Percentiles rank a stretch among this genome's conserved stretches.
Evolutionary conservation across 2,888 invertebrate species (phyloP).

Genomic region (Dasysyrphus tricinctus): DNA sequence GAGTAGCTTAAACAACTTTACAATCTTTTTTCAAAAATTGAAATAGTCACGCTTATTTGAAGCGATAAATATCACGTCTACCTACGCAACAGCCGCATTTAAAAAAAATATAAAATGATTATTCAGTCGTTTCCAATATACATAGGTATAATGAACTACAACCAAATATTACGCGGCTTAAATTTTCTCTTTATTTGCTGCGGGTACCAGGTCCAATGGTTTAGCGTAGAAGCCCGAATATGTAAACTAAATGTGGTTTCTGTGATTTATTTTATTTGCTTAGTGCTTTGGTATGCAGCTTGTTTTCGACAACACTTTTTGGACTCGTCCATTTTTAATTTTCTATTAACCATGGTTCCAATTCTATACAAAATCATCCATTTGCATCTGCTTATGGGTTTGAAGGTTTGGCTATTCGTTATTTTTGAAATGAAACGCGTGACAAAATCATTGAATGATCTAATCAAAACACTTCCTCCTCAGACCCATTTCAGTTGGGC

Average conservation of each 20-base stretch:
- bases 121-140: constrained; percentile 45
- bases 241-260: constrained; percentile 76
- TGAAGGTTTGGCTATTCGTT: constrained; percentile 78
- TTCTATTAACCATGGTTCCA: constrained; percentile 78
- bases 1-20: constrained; percentile 3
- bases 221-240: constrained; percentile 68
- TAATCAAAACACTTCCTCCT: constrained; percentile 70
- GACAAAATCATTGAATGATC: constrained; percentile 73
- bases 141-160: constrained; percentile 76
- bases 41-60: constrained; percentile 59
- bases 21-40: constrained; percentile 23
- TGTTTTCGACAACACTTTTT: constrained; percentile 79
- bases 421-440: constrained; percentile 77
- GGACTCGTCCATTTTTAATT: constrained; percentile 76
- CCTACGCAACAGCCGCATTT: constrained; percentile 9
- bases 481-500: constrained; percentile 22
- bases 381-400: constrained; percentile 78
- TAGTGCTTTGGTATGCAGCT: constrained; percentile 74
- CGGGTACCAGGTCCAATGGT: constrained; percentile 78
- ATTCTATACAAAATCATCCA: constrained; percentile 78
- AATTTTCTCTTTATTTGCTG: constrained; percentile 76
- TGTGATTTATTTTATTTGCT: constrained; percentile 71
- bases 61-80: constrained; percentile 45
- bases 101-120: constrained; percentile 16
- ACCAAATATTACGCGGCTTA: constrained; percentile 76